A percentile compares a stretch with the other conserved stretches of the same genome.
Conservation (phyloP, 2,113 vertebrate species). For the Brachyhypopomus occidentalis region DNA sequence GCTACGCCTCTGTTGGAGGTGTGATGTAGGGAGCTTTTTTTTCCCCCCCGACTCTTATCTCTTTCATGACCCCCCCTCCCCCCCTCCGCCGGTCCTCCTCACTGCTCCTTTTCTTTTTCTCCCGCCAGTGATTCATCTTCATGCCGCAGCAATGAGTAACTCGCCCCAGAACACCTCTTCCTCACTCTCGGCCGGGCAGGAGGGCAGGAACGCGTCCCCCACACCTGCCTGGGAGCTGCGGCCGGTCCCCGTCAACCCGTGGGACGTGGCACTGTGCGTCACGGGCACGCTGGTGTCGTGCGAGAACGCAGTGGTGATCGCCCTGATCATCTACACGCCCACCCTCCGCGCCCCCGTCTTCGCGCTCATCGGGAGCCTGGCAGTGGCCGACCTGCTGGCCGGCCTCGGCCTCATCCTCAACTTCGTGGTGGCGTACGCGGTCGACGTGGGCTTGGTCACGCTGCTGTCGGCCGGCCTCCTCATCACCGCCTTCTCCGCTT, state of each 20-base stretch:
- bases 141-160: constrained; percentile 72
- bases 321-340: constrained; percentile 84
- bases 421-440: constrained; percentile 82
- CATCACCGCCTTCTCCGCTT: constrained; percentile 87
- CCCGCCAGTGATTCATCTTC: constrained; percentile 78
- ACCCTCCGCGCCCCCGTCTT: constrained; percentile 83
- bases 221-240: constrained; percentile 12
- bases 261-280: constrained; percentile 87
- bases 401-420: constrained; percentile 86
- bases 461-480: constrained; percentile 80
- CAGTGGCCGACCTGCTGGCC: constrained; percentile 84
- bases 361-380: constrained; percentile 86
- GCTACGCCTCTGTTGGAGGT: background rate
- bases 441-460: constrained; percentile 72
- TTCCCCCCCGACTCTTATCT: background rate
- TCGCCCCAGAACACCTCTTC: constrained; percentile 51
- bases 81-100: background rate
- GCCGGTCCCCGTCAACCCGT: constrained; percentile 74
- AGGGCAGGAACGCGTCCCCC: constrained; percentile 58
- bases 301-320: constrained; percentile 88
- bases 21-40: background rate
- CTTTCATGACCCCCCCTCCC: constrained; percentile 16
- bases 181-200: constrained; percentile 58
- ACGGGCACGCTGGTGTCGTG: constrained; percentile 87
- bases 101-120: constrained; percentile 1